Percentiles rank a stretch among this genome's conserved stretches.
These are phyloP conservation scores for Pogonocichla stellata DNA, from an alignment of 2,113 vertebrate species.

Conservation along the genomic window DNA sequence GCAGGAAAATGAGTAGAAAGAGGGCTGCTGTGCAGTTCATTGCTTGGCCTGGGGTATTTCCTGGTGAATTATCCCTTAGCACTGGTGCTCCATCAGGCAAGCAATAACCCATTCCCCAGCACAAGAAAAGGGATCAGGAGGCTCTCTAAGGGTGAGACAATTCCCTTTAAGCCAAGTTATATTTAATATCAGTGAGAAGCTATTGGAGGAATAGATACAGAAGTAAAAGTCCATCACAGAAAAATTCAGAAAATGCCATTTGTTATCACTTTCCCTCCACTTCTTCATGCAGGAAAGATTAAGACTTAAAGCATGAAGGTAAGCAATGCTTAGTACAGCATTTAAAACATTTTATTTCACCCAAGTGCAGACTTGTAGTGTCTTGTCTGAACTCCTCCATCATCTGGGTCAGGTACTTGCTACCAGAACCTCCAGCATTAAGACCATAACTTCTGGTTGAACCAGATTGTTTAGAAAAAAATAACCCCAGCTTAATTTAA, in stretches of 20 bases:
- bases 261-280: not conserved
- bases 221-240: not conserved
- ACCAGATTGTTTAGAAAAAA: slow-evolving; percentile 45
- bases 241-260: not conserved
- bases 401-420: not conserved
- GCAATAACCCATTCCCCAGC: not conserved
- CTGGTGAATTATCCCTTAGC: not conserved
- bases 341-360: not conserved
- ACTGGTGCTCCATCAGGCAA: not conserved
- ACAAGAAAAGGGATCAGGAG: not conserved
- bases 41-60: slow-evolving; percentile 25
- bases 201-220: not conserved
- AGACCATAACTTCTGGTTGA: slow-evolving; percentile 55
- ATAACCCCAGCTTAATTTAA: slow-evolving; percentile 35
- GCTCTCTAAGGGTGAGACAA: not conserved
- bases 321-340: not conserved
- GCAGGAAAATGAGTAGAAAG: slow-evolving; percentile 42
- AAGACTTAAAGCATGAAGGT: not conserved
- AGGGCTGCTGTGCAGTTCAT: not conserved
- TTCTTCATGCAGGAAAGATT: not conserved
- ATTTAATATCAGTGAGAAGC: not conserved
- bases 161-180: not conserved
- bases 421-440: slow-evolving; percentile 20
- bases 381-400: not conserved
- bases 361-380: slow-evolving; percentile 14